phyloP scores from a whole-genome alignment of 2,113 vertebrate species.

The Varanus komodoensis region DNA sequence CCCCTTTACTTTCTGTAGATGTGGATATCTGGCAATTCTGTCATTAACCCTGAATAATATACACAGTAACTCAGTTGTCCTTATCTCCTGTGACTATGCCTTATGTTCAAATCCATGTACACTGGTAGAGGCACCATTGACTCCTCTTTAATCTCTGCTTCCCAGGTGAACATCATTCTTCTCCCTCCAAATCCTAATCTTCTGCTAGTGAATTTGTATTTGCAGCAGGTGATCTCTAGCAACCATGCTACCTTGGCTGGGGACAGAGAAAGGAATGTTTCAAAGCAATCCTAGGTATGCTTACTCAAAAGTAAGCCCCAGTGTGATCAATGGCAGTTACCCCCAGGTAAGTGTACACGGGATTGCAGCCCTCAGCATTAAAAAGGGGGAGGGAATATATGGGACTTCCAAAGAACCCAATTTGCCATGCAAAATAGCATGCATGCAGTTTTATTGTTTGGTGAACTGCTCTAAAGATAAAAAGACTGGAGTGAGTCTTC shows the following conservation, averaged over 20 bases:
- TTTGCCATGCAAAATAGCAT: neutral
- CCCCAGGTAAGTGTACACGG: too few relatives aligned
- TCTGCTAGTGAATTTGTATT: neutral
- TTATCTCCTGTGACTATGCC: neutral
- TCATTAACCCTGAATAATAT: neutral
- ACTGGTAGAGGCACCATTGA: neutral
- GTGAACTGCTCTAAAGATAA: fast-evolving
- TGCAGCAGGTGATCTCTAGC: neutral
- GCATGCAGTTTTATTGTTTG: neutral
- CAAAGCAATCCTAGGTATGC: too few relatives aligned
- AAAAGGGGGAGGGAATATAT: neutral
- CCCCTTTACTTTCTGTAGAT: neutral
- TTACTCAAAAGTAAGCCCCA: too few relatives aligned
- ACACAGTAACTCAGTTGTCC: neutral
- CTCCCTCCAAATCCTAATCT: neutral
- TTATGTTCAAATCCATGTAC: too few relatives aligned
- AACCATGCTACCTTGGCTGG: neutral
- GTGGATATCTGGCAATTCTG: too few relatives aligned
- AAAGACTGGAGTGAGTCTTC: slow-evolving; percentile 28
- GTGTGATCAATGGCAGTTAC: too few relatives aligned
- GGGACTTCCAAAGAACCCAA: neutral
- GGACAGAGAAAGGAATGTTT: neutral
- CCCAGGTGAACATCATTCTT: fast-evolving
- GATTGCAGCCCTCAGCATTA: too few relatives aligned
- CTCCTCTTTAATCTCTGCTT: neutral